Evolutionary conservation across 92 coral and sea anemone genomes (phyloP).

Genomic region (Porites evermanni): DNA sequence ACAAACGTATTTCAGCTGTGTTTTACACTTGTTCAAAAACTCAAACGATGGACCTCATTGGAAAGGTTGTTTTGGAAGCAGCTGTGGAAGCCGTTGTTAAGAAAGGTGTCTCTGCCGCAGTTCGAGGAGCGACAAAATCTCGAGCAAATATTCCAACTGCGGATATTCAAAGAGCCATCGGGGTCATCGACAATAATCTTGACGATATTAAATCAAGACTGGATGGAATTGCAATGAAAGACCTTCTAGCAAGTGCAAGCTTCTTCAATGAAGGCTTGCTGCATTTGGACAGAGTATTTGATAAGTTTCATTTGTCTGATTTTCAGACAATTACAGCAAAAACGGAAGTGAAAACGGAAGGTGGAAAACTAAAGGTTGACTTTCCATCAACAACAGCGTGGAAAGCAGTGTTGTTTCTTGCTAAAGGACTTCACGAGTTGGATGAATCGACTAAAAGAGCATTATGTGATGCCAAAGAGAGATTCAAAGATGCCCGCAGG

Average conservation of each 20-base stretch:
- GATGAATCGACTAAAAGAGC: slow-evolving; percentile 7
- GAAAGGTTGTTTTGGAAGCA: slow-evolving; percentile 6
- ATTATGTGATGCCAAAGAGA: slow-evolving; percentile 42
- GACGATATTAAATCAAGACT: neutral
- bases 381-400: slow-evolving; percentile 7
- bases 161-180: too few species aligned
- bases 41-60: neutral
- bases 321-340: neutral
- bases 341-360: neutral
- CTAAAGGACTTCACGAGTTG: slow-evolving; percentile 2
- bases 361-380: neutral
- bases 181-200: too few species aligned
- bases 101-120: neutral
- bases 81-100: neutral
- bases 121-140: neutral
- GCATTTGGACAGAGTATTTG: slow-evolving; percentile 8
- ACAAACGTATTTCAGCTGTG: too few species aligned
- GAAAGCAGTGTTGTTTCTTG: neutral
- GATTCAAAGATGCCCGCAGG: slow-evolving; percentile 36
- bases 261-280: slow-evolving; percentile 31
- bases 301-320: neutral
- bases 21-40: neutral
- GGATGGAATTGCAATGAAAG: slow-evolving; percentile 6
- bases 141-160: neutral
- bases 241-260: slow-evolving; percentile 30